Percentiles rank a stretch among this genome's conserved stretches.
These are phyloP conservation scores for Stramonita haemastoma DNA, from an alignment of 2,888 invertebrate genomes.

Conservation along the genomic window DNA sequence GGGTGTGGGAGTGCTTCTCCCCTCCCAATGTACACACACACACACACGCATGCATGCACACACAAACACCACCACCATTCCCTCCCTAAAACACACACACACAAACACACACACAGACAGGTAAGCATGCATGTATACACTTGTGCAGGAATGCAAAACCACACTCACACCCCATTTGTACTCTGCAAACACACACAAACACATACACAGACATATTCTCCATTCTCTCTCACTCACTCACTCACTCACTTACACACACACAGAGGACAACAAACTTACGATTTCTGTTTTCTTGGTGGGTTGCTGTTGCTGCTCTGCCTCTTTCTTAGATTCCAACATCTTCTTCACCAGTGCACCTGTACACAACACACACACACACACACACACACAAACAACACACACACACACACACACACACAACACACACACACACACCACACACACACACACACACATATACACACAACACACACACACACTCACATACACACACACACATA, in stretches of 20 bases:
- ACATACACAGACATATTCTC: background rate
- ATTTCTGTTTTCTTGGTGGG: conserved; percentile 71
- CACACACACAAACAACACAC: background rate
- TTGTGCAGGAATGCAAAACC: background rate
- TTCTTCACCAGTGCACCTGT: conserved; percentile 90
- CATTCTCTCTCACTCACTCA: background rate
- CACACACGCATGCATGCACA: background rate
- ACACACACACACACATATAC: no score
- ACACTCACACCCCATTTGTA: background rate
- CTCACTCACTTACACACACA: background rate
- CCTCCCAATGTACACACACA: background rate
- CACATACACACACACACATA: background rate
- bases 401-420: background rate
- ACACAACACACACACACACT: background rate
- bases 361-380: background rate
- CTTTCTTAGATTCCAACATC: conserved; percentile 93
- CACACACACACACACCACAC: background rate
- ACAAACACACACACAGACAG: background rate
- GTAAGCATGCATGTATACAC: background rate
- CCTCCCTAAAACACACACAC: background rate
- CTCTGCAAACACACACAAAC: background rate
- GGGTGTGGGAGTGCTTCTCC: no score
- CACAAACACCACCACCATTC: background rate
- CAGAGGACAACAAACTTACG: conserved; percentile 57
- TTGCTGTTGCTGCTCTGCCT: conserved; percentile 78